Percentiles rank a stretch among this genome's conserved stretches.
phyloP scores from a whole-genome alignment of 2,888 invertebrate species.

The Drosophila peninsularis region DNA sequence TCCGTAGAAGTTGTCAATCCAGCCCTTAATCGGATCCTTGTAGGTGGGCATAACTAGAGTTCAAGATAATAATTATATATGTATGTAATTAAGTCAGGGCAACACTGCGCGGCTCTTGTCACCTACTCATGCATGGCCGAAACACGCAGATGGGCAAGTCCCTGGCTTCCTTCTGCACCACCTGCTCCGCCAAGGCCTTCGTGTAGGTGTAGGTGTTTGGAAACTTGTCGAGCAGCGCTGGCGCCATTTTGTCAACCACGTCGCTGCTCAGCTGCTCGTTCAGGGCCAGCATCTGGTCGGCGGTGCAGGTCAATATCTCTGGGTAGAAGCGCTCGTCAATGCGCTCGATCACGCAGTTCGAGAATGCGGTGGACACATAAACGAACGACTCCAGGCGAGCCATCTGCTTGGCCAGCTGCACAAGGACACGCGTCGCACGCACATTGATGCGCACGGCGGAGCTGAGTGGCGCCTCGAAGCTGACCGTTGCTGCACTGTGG shows the following conservation, averaged over 20 bases:
- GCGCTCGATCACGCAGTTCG: conserved; percentile 86
- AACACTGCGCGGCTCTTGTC: not conserved
- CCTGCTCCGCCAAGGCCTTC: conserved; percentile 89
- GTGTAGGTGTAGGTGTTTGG: conserved; percentile 91
- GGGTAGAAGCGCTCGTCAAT: conserved; percentile 84
- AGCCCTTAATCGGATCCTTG: conserved; percentile 86
- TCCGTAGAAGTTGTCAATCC: conserved; percentile 90
- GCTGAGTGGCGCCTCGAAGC: conserved; percentile 89
- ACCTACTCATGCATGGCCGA: conserved; percentile 88
- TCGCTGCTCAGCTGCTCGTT: conserved; percentile 81
- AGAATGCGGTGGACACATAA: conserved; percentile 89
- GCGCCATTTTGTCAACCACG: conserved; percentile 78
- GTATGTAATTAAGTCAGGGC: not conserved
- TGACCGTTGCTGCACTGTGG: conserved; percentile 96
- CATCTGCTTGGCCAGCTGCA: conserved; percentile 87
- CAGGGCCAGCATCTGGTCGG: conserved; percentile 79
- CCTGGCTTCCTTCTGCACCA: conserved; percentile 86
- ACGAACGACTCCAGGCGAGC: conserved; percentile 86
- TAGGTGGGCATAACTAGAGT: conserved; percentile 81
- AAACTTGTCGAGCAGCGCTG: conserved; percentile 70
- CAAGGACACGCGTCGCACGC: conserved; percentile 87
- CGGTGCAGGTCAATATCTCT: conserved; percentile 75
- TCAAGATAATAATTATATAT: not conserved
- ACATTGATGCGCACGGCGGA: conserved; percentile 89
- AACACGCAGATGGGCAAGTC: conserved; percentile 88